Percentiles rank a stretch among this genome's conserved stretches.
Evolutionary conservation across 2,797 vertebrate genomes (phyloP).

Genomic region (Uromys caudimaculatus): DNA sequence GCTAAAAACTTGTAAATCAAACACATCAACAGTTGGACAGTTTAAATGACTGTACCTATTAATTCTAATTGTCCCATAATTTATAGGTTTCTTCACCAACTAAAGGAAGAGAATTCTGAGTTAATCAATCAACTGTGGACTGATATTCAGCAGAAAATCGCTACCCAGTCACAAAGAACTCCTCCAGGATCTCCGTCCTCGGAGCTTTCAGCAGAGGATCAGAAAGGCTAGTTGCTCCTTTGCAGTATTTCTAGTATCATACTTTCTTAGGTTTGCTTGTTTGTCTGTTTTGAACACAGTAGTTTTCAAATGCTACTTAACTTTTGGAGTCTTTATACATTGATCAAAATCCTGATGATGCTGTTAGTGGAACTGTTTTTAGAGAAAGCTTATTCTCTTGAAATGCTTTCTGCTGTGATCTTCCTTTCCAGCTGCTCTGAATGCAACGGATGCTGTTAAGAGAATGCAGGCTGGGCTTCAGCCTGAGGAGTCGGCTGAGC

Average conservation of each 20-base stretch:
- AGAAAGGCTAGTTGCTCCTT: constrained; percentile 84
- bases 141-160: constrained; percentile 79
- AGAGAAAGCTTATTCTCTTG: not conserved
- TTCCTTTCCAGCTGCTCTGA: constrained; percentile 89
- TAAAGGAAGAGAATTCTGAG: constrained; percentile 84
- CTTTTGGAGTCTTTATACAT: constrained; percentile 37
- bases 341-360: constrained; percentile 36
- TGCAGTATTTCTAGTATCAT: not conserved
- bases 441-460: constrained; percentile 90
- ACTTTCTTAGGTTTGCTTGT: not conserved
- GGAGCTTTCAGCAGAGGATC: constrained; percentile 77
- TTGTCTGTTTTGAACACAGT: constrained; percentile 11
- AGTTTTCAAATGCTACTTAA: constrained; percentile 10
- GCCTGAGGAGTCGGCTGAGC: constrained; percentile 82
- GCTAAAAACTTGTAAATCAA: constrained; percentile 37
- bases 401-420: constrained; percentile 38
- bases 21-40: constrained; percentile 31
- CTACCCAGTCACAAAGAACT: constrained; percentile 64
- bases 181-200: constrained; percentile 78
- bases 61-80: constrained; percentile 45
- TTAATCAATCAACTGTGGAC: constrained; percentile 79
- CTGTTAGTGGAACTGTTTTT: not conserved
- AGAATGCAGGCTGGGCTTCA: constrained; percentile 86
- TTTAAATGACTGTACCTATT: constrained; percentile 30
- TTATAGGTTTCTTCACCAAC: constrained; percentile 80